A percentile compares a stretch with the other conserved stretches of the same genome.
Evolutionary conservation across 2,888 invertebrate genomes (phyloP).

Genomic region (Epistrophe grossulariae): DNA sequence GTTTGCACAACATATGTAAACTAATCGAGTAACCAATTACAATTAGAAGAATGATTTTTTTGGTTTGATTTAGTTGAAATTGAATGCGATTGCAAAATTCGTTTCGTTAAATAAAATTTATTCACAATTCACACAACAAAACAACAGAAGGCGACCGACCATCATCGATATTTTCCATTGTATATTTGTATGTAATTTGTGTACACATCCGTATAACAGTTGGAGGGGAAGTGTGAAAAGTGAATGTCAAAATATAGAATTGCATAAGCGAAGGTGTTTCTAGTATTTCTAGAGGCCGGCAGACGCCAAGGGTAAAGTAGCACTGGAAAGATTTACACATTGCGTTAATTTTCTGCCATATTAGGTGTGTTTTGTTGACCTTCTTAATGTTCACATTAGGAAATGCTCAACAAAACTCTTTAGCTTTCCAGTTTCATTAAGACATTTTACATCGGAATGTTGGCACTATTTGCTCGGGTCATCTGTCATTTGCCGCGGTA

Average conservation of each 20-base stretch:
- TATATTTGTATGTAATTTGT: conserved; percentile 25
- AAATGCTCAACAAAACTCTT: too few species aligned
- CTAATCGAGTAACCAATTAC: conserved; percentile 13
- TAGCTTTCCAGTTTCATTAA: too few species aligned
- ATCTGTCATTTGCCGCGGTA: too few species aligned
- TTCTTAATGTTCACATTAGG: too few species aligned
- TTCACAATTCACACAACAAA: conserved; percentile 46
- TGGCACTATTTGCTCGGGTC: too few species aligned
- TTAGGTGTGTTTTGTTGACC: too few species aligned
- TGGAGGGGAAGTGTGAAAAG: not conserved
- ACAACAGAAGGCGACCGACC: not conserved
- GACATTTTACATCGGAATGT: too few species aligned
- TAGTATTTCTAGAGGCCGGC: too few species aligned
- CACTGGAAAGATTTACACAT: too few species aligned
- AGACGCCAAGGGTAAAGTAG: too few species aligned
- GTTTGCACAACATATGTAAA: conserved; percentile 3
- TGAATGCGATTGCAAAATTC: conserved; percentile 66
- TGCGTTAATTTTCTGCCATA: too few species aligned
- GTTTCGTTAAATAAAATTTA: conserved; percentile 37
- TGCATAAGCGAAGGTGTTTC: not conserved
- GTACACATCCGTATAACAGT: conserved; percentile 8
- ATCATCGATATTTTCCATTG: not conserved
- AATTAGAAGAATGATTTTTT: conserved; percentile 20
- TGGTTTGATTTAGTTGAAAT: conserved; percentile 33
- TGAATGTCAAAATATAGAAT: not conserved